Evolutionary conservation across 2,113 vertebrate species (phyloP), one percentile per base, ranked within the genome.

Genomic region (Petromus typicus): DNA sequence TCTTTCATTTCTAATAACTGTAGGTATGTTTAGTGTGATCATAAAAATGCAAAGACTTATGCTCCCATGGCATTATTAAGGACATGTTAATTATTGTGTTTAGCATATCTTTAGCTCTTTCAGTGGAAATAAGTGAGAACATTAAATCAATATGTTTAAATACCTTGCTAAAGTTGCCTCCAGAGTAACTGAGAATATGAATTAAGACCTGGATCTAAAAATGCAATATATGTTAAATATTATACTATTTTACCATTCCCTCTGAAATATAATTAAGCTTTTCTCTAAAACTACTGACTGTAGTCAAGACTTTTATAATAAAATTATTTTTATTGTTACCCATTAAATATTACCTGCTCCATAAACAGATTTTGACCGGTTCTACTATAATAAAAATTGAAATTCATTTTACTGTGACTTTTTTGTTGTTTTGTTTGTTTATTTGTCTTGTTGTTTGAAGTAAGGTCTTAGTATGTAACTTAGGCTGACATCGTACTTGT

Each of bases 351-450:
- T 40, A 4, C 14, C 13, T 6, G 5, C 12, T 56, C 37, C 32
- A n/a, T 83, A 90, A n/a, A 6, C 4, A 37, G 48, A 34, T n/a
- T 40, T 16, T 59, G 37, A 48, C 6, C 3, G 30, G 30, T 51
- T 78, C 34, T 59, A 32, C 7, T 76, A 10, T 63, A 7, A 40
- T 48, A 67, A 43, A 22, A 86, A 22, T 54, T 27, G 1, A 43
- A 56, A 92, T 5, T 17, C 6, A 89, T 95, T 94, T 86, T 81
- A 51, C 61, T 92, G 37, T 89, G 10, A 54, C 56, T 56, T 56
- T 56, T 56, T 56, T 56, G 54, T 16, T 4, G 16, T 57, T 57
- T 57, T 18, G 56, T 16, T 57, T 56, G 56, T 57, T 57, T 57
- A 18, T 2, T 57, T 57, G 56, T 57, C n/a, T n/a, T 57, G 17